Evolutionary conservation across 2,113 vertebrate genomes (phyloP).

Genomic region (Lophochroa leadbeateri): DNA sequence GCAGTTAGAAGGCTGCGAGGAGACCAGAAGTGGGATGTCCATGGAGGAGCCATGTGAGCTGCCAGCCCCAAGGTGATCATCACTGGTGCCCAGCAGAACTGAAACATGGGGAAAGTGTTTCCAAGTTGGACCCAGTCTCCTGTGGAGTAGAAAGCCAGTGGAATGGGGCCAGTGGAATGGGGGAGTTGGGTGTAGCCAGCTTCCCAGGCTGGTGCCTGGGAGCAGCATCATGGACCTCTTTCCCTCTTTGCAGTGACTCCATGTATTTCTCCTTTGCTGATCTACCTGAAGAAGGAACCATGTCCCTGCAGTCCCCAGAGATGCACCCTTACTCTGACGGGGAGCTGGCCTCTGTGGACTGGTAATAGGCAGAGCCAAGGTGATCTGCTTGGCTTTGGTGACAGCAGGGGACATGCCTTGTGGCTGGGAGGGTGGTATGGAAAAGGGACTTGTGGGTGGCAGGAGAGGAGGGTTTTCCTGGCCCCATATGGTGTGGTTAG

Average conservation of each 20-base stretch:
- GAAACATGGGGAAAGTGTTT: neutral
- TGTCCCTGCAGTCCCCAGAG: slow-evolving; percentile 30
- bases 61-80: slow-evolving; percentile 64
- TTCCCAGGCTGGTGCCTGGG: neutral
- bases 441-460: neutral
- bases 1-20: slow-evolving; percentile 77
- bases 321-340: slow-evolving; percentile 80
- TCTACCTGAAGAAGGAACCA: slow-evolving; percentile 54
- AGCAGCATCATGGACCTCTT: neutral
- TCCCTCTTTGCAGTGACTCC: slow-evolving; percentile 68
- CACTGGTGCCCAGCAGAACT: neutral
- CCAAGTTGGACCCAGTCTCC: neutral
- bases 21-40: slow-evolving; percentile 30
- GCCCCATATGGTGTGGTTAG: neutral
- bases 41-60: slow-evolving; percentile 24
- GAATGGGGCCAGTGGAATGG: neutral
- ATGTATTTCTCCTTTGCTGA: slow-evolving; percentile 76
- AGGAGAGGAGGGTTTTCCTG: neutral
- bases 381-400: neutral
- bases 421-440: neutral
- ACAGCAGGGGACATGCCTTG: neutral
- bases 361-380: slow-evolving; percentile 61
- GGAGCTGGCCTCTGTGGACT: slow-evolving; percentile 71
- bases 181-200: neutral
- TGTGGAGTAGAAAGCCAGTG: neutral